A percentile compares a stretch with the other conserved stretches of the same genome.
Conservation (phyloP, 2,888 invertebrate species). For the Polylopha cassiicola region DNA sequence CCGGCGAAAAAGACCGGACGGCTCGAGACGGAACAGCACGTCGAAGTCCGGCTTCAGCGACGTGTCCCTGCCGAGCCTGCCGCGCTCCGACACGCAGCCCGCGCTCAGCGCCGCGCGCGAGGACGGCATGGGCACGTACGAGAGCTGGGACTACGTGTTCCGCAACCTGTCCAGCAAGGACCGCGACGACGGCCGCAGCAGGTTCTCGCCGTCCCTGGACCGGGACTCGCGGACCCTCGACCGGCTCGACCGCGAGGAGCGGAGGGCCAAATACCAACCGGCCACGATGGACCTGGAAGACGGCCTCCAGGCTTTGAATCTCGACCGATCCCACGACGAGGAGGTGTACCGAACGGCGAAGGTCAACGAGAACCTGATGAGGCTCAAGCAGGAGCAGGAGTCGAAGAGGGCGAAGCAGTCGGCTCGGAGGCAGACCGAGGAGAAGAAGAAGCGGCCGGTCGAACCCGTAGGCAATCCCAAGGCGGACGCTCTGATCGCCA, state of each 20-base stretch:
- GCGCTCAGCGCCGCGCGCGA: constrained; percentile 75
- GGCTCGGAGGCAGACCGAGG: constrained; percentile 51
- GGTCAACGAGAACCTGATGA: constrained; percentile 70
- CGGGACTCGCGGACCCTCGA: constrained; percentile 67
- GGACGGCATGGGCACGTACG: constrained; percentile 82
- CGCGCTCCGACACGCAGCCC: constrained; percentile 70
- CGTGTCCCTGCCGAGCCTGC: constrained; percentile 59
- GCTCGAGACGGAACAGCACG: constrained; percentile 55
- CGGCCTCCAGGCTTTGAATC: constrained; percentile 69
- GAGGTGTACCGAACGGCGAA: constrained; percentile 68
- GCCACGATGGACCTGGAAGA: constrained; percentile 76
- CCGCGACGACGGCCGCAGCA: constrained; percentile 82
- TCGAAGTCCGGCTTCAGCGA: constrained; percentile 65
- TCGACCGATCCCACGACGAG: constrained; percentile 66
- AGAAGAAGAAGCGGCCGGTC: constrained; percentile 49
- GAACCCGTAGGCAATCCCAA: constrained; percentile 61
- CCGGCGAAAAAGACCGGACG: constrained; percentile 44
- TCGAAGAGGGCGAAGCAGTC: constrained; percentile 51
- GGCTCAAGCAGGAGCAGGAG: constrained; percentile 63
- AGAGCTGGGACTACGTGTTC: constrained; percentile 89
- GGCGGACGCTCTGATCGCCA: constrained; percentile 53
- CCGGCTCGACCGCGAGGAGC: constrained; percentile 61
- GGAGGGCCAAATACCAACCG: constrained; percentile 66
- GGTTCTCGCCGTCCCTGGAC: constrained; percentile 75
- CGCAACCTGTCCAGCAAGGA: constrained; percentile 85